Conservation (phyloP, 2,797 vertebrate species). For the Dendrocincla tyrannina region DNA sequence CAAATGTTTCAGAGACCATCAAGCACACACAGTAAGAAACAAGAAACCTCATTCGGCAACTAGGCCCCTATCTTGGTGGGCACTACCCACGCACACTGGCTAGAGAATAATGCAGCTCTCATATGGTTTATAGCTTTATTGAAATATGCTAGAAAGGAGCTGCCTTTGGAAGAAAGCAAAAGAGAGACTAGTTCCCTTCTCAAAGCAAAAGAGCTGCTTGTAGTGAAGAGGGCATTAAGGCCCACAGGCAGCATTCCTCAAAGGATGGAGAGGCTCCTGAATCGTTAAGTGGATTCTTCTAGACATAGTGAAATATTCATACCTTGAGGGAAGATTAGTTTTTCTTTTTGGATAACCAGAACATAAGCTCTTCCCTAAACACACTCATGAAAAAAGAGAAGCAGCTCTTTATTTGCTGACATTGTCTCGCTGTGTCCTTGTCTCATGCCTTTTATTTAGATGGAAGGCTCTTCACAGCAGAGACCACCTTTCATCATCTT, state of each 20-base stretch:
- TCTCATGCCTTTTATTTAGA: background rate
- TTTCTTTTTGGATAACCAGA: background rate
- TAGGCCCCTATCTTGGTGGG: background rate
- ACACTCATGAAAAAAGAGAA: background rate
- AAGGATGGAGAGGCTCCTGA: background rate
- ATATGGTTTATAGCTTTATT: background rate
- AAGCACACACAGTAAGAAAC: background rate
- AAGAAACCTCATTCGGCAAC: background rate
- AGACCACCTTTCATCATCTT: background rate
- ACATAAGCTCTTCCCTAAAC: background rate
- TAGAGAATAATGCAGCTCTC: background rate
- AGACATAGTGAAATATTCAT: background rate
- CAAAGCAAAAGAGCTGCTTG: background rate
- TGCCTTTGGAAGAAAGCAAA: conserved; percentile 7
- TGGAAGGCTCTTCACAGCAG: background rate
- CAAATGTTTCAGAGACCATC: background rate
- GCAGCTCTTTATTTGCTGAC: background rate
- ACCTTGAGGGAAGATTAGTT: conserved; percentile 16
- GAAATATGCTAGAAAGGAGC: background rate
- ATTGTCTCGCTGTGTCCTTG: background rate
- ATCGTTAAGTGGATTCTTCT: background rate
- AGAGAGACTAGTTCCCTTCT: background rate
- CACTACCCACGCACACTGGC: background rate
- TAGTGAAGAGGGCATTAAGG: background rate
- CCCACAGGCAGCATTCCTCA: conserved; percentile 1